These are phyloP conservation scores for Fopius arisanus DNA, from an alignment of 1,140 invertebrate species.

Conservation along the genomic window DNA sequence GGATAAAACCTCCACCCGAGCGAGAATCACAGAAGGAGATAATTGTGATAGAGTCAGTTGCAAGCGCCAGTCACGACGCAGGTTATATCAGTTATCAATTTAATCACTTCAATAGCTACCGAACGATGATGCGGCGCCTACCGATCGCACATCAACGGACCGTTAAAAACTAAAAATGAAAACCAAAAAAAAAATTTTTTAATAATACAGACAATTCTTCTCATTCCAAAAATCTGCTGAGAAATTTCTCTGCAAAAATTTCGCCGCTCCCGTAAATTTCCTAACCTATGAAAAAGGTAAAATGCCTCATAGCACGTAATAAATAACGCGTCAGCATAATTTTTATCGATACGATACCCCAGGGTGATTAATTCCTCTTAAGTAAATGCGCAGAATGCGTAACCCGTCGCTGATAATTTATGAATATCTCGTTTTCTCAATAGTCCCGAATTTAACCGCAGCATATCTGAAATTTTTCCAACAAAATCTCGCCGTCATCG, in stretches of 20 bases:
- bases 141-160: no score
- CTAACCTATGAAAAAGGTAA: neutral
- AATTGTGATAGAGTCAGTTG: neutral
- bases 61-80: neutral
- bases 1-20: neutral
- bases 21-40: neutral
- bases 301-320: neutral
- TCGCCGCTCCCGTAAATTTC: no score
- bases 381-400: neutral
- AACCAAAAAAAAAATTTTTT: no score
- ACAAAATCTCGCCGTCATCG: neutral
- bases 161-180: no score
- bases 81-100: neutral
- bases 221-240: no score
- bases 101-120: neutral
- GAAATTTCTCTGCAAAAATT: no score
- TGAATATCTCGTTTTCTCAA: neutral
- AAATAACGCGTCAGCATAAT: neutral
- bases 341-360: neutral
- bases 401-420: neutral
- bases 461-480: neutral
- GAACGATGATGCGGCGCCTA: neutral
- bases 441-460: neutral
- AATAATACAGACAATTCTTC: no score
- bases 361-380: neutral